phyloP scores from a whole-genome alignment of 2,888 invertebrate species.

The Mactromeris polynyma region DNA sequence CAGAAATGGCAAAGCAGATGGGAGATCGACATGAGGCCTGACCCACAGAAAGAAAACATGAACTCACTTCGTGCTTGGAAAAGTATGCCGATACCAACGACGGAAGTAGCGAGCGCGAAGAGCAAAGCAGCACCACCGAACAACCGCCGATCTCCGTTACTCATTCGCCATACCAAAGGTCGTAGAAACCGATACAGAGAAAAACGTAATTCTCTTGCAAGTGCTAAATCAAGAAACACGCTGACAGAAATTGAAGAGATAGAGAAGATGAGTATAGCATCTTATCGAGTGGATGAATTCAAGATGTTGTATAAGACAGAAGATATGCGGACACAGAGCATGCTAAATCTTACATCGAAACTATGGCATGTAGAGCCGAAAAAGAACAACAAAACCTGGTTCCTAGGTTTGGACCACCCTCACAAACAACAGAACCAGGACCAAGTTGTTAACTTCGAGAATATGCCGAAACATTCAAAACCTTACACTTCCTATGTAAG shows the following conservation, averaged over 20 bases:
- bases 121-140: conserved; percentile 17
- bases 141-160: conserved; percentile 13
- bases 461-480: conserved; percentile 25
- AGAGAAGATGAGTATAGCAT: conserved; percentile 57
- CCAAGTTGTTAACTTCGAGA: conserved; percentile 31
- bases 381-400: conserved; percentile 58
- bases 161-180: conserved; percentile 1
- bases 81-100: conserved; percentile 63
- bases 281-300: conserved; percentile 46
- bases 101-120: conserved; percentile 12
- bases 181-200: not conserved
- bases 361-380: conserved; percentile 53
- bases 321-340: conserved; percentile 34
- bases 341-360: conserved; percentile 33
- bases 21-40: conserved; percentile 66
- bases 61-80: conserved; percentile 51
- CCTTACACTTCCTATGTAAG: conserved; percentile 19
- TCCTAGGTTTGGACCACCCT: conserved; percentile 54
- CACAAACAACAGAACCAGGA: conserved; percentile 31
- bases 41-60: conserved; percentile 33
- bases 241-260: conserved; percentile 49
- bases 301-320: conserved; percentile 63
- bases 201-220: not conserved
- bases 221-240: conserved; percentile 40
- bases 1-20: conserved; percentile 68